A percentile compares a stretch with the other conserved stretches of the same genome.
Evolutionary conservation across 2,113 vertebrate species (phyloP).

Genomic region (Litocranius walleri): DNA sequence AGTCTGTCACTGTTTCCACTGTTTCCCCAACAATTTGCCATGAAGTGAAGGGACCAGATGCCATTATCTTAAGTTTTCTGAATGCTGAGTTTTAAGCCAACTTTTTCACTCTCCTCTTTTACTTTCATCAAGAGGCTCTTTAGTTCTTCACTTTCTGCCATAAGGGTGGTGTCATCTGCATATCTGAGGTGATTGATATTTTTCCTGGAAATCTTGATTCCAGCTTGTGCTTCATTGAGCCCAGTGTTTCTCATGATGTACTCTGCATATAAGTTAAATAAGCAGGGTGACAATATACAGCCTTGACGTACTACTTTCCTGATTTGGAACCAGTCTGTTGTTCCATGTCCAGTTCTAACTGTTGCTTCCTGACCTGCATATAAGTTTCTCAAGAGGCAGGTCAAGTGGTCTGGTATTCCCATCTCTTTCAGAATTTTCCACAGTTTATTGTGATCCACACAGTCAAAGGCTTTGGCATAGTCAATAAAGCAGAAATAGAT

Average conservation of each 20-base stretch:
- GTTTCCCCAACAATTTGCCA: not conserved
- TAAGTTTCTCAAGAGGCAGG: not conserved
- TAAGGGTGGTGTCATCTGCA: not conserved
- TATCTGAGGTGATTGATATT: not conserved
- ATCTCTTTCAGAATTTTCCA: not conserved
- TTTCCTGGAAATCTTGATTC: not conserved
- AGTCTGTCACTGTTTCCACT: not conserved
- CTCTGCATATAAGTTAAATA: not conserved
- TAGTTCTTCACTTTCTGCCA: not conserved
- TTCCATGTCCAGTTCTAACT: not conserved
- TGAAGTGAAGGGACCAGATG: not conserved
- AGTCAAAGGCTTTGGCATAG: not conserved
- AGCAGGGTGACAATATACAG: not conserved
- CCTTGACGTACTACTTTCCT: not conserved
- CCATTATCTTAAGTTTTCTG: not conserved
- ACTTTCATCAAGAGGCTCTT: not conserved
- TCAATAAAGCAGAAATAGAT: not conserved
- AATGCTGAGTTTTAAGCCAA: not conserved
- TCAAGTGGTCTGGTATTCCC: not conserved
- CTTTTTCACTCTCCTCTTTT: not conserved
- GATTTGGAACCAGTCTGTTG: not conserved
- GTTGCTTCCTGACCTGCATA: not conserved
- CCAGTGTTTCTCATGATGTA: not conserved
- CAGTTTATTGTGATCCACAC: not conserved
- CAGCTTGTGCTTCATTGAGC: not conserved